Percentiles rank a stretch among this genome's conserved stretches.
Evolutionary conservation across 2,113 vertebrate genomes (phyloP).

Genomic region (Oreochromis niloticus): DNA sequence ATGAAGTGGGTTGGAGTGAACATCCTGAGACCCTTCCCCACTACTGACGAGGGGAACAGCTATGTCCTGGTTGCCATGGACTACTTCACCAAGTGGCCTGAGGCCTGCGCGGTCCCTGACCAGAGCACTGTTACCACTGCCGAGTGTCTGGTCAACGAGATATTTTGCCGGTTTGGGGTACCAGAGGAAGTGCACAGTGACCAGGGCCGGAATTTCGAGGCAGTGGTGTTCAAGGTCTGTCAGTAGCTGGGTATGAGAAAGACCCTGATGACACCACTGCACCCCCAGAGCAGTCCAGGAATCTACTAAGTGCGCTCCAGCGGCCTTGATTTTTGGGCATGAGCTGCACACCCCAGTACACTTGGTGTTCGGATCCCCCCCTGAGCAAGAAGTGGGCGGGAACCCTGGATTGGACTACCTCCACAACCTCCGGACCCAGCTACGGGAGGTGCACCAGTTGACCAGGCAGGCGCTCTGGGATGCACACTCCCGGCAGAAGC

Average conservation of each 20-base stretch:
- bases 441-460: not conserved
- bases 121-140: not conserved
- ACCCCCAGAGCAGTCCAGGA: not conserved
- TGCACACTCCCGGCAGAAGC: too few species aligned
- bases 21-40: not conserved
- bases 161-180: not conserved
- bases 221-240: not conserved
- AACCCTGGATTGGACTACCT: not conserved
- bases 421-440: not conserved
- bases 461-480: not conserved
- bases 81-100: too few species aligned
- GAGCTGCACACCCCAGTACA: not conserved
- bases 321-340: not conserved
- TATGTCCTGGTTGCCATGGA: not conserved
- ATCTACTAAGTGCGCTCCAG: not conserved
- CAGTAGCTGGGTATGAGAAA: not conserved
- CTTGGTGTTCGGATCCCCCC: not conserved
- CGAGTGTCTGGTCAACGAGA: not conserved
- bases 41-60: not conserved
- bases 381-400: not conserved
- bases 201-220: not conserved
- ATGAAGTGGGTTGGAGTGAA: too few species aligned
- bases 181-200: not conserved
- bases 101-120: not conserved
- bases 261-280: not conserved